Conservation (phyloP, 2,797 vertebrate genomes). For the Mormyrus hasselquistii region DNA sequence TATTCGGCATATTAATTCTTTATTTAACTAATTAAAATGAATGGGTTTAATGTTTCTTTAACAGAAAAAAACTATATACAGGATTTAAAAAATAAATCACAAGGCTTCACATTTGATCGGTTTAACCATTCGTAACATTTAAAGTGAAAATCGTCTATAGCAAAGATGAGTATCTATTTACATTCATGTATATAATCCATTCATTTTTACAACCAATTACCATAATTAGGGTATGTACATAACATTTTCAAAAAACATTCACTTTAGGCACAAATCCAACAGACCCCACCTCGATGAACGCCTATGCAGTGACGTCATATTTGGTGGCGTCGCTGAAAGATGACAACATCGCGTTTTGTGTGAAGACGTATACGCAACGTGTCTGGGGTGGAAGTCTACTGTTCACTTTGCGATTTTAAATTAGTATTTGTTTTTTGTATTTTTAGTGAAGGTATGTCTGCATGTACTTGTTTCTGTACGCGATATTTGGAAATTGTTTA, state of each 20-base stretch:
- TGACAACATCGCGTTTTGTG: neutral
- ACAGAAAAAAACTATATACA: neutral
- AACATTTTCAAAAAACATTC: neutral
- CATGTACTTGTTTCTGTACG: neutral
- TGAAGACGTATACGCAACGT: neutral
- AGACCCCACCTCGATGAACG: neutral
- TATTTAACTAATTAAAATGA: neutral
- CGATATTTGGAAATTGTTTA: neutral
- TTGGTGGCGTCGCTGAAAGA: neutral
- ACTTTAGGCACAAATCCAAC: neutral
- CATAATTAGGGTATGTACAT: neutral
- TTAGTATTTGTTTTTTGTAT: neutral
- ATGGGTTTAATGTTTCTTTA: neutral
- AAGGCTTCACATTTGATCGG: neutral
- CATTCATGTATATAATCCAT: neutral
- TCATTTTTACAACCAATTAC: neutral
- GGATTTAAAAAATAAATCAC: neutral
- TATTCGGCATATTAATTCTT: neutral
- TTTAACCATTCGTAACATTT: neutral
- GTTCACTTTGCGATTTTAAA: neutral
- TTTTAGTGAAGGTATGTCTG: neutral
- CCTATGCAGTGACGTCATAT: neutral
- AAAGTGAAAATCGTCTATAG: neutral
- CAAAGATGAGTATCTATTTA: neutral
- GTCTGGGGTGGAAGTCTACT: neutral